Evolutionary conservation across 2,888 invertebrate species (phyloP), one percentile per base, ranked within the genome.

Genomic region (Siphlonurus alternatus): DNA sequence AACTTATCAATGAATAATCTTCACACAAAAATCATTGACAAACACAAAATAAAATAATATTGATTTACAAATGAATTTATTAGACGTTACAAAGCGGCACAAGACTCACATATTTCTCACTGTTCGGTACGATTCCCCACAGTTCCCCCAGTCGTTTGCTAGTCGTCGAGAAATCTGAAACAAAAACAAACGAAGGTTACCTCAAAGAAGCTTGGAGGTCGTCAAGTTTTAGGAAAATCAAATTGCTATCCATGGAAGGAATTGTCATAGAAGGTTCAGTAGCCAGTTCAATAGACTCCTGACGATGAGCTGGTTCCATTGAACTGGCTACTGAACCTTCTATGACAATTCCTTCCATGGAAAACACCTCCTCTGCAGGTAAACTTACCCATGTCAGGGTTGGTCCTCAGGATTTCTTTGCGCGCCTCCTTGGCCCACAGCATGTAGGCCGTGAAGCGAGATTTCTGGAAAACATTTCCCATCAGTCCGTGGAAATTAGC

Each of bases 381-480:
- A 51, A 65, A 71, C 73, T 75, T 75, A 82, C 82, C 90, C 82
- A 89, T 84, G 64, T 85, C 84, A 0, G 89, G 88, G 72, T 85
- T 83, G 67, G 85, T 82, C 62, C 83, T 79, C 25, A 88, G 77
- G 65, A 90, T 78, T 69, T 86, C 86, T 67, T 87, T 85, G 54
- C 93, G 81, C 20, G 88, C 83, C 70, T 90, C 89, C 69, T 89
- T 87, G 0, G 93, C 89, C 92, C 93, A 94, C 72, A 93, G 78
- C 85, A 91, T 92, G 75, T 93, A 94, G 0, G 93, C 93, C 0
- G 93, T 93, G 67, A 87, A 87, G 62, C 89, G 80, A 0, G 86
- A 83, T 76, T 87, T 88, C 79, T 80, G 72, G 67, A 75, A 72
- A 68, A 61, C 65, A 62, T 65, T 59, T 61, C 19, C 15, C 24